Evolutionary conservation across 2,888 invertebrate species (phyloP), one percentile per base, ranked within the genome.

Genomic region (Cheilosia variabilis): DNA sequence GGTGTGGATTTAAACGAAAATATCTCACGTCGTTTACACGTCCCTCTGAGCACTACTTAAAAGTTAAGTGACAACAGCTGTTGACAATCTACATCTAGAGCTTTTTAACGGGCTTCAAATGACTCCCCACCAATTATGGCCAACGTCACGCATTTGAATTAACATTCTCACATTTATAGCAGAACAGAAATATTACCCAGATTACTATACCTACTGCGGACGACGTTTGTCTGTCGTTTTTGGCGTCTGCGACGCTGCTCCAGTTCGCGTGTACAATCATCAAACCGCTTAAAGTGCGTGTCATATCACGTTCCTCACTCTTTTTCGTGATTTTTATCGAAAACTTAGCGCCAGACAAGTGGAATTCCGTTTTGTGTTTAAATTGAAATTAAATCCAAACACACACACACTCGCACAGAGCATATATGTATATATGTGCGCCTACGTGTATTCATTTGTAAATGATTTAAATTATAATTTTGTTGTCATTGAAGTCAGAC

Each of bases 301-400:
- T 76, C 69, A 82, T 72, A 71, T 75, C 68, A 57, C 58, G 72
- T 73, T 77, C 57, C 43, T 73, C 72, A 66, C 43, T 66, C 60
- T 72, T 24, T 24, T 82, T 66, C 72, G 57, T 83, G 82, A 78
- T 77, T 78, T 72, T 83, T 77, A 73, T 83, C 82, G 50, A 60
- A 72, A 77, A 76, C 71, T 82, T 77, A 71, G 76, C 82, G 82
- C 82, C 82, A 71, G 82, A 66, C 82, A 71, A 76, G 76, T 76
- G 82, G 82, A 82, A 76, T 72, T 77, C 71, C 58, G 60, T 69
- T 68, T 62, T 37, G 17, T 69, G 43, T 71, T 78, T 50, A 55
- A 80, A 80, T 80, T 75, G 24, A 65, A 75, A 69, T 81, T 57
- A 75, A 57, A 50, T 57, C 52, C 68, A 47, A 22, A 57, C 22